phyloP scores from a whole-genome alignment of 1,140 invertebrate genomes.

The Bacillus rossius region DNA sequence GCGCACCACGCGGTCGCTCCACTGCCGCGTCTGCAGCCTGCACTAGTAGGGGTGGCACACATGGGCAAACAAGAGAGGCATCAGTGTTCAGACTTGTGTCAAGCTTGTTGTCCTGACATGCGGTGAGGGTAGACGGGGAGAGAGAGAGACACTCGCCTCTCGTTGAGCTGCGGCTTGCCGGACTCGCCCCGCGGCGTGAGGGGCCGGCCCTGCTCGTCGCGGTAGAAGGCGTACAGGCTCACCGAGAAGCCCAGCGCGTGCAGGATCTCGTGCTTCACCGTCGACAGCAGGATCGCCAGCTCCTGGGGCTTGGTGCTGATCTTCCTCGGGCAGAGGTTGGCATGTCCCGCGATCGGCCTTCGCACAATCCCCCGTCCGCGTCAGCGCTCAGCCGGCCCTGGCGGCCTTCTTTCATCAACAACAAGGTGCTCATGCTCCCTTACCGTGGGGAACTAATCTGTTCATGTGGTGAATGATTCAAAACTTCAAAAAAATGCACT shows the following conservation, averaged over 20 bases:
- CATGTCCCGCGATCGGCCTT: conserved; percentile 96
- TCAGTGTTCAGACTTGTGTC: too few species aligned
- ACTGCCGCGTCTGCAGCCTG: conserved; percentile 86
- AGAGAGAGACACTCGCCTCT: conserved; percentile 58
- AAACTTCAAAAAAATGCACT: too few species aligned
- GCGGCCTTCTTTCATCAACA: too few species aligned
- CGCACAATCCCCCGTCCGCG: conserved; percentile 35
- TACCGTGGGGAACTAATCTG: too few species aligned
- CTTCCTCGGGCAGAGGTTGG: conserved; percentile 95
- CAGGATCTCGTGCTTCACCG: conserved; percentile 98
- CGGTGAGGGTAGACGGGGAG: too few species aligned
- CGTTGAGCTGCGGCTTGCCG: conserved; percentile 83
- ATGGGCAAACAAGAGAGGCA: not conserved
- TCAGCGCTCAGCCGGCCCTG: too few species aligned
- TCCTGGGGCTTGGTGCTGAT: conserved; percentile 92
- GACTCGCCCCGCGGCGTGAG: conserved; percentile 76
- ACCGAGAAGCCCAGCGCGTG: conserved; percentile 96
- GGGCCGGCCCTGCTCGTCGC: conserved; percentile 80
- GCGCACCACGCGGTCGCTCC: conserved; percentile 86
- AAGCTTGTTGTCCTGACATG: too few species aligned
- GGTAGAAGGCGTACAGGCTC: conserved; percentile 90
- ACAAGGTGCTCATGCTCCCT: too few species aligned
- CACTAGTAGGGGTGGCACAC: conserved; percentile 14
- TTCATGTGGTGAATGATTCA: too few species aligned
- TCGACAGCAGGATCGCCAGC: conserved; percentile 87